Base-by-base conservation (phyloP, 2,888 invertebrate genomes). In the Drosophila monieri region DNA sequence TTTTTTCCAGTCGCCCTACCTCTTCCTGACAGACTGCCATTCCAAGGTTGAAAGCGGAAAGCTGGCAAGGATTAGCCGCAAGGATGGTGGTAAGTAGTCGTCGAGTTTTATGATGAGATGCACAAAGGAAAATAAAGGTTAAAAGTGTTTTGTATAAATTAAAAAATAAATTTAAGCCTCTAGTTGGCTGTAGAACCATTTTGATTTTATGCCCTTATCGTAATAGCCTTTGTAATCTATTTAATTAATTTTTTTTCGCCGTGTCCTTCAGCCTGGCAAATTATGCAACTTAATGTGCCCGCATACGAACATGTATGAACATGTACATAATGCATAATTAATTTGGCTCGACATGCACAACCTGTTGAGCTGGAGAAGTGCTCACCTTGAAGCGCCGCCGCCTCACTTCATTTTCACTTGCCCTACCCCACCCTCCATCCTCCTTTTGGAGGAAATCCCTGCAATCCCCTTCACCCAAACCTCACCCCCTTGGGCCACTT, bases 241-340 rank as follows among this genome's bases (percentile, higher is more conserved):
- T 2, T 18, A 43, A 15, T 41, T 43, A 43, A 21, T 18, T 43
- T 43, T 18, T 43, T 18, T 43, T 30, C 47, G 47, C 59, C 32
- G 52, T 37, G 43, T 37, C 21, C 21, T 18, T 43, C 10, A 12
- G 51, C 37, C 30, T 47, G 61, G 79, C 48, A 71, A 77, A 71
- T 86, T 84, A 88, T 86, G 85, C 81, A 81, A 70, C 88, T 86
- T 86, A 88, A 88, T 88, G 81, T 78, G 62, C 80, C 66, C 87
- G 87, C 66, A 57, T 27, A 27, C 51, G 70, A 37, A 39, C 46
- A 30, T 83, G 56, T 76, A 66, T 83, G 62, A 73, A 66, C 60
- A 73, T 69, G 74, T 69, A 77, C 85, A 84, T 83, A 83, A 83
- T 83, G 87, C 75, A 83, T 83, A 83, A 88, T 83, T 83, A 83